Conservation (phyloP, 2,888 invertebrate genomes). For the Stenchaetothrips biformis region DNA sequence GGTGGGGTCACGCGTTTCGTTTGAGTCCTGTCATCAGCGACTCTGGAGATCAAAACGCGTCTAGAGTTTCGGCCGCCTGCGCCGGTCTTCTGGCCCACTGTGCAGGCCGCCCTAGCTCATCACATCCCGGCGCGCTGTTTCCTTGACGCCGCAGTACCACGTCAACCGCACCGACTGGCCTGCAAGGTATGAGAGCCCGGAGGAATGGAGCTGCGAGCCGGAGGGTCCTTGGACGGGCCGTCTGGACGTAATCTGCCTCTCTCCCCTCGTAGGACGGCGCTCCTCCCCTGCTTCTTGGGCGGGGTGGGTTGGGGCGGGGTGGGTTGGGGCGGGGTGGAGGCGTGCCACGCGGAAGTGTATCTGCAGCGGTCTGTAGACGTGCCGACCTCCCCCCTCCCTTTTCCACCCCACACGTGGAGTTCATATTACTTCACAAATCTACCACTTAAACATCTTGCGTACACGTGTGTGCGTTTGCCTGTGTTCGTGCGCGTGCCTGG, state of each 20-base stretch:
- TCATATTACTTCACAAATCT: constrained; percentile 19
- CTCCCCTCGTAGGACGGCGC: not conserved
- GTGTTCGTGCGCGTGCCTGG: too few relatives aligned
- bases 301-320: too few relatives aligned
- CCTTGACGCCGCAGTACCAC: not conserved
- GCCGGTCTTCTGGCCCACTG: not conserved
- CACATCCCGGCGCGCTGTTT: not conserved
- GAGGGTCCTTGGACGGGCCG: not conserved
- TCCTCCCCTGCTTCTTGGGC: not conserved
- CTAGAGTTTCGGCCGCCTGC: too few relatives aligned
- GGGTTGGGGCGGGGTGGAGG: too few relatives aligned
- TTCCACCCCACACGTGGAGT: not conserved
- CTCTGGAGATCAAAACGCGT: too few relatives aligned
- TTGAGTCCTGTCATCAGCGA: too few relatives aligned
- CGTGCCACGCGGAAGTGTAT: not conserved
- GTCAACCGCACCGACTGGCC: not conserved
- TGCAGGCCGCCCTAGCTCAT: not conserved
- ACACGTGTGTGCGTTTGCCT: too few relatives aligned
- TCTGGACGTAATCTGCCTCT: not conserved
- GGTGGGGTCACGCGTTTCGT: too few relatives aligned
- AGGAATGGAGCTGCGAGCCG: not conserved
- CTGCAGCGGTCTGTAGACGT: not conserved
- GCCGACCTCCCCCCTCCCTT: not conserved
- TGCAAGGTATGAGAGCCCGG: not conserved
- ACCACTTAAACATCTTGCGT: not conserved